These are phyloP conservation scores for Empis livida DNA, from an alignment of 2,888 invertebrate genomes.

Conservation along the genomic window DNA sequence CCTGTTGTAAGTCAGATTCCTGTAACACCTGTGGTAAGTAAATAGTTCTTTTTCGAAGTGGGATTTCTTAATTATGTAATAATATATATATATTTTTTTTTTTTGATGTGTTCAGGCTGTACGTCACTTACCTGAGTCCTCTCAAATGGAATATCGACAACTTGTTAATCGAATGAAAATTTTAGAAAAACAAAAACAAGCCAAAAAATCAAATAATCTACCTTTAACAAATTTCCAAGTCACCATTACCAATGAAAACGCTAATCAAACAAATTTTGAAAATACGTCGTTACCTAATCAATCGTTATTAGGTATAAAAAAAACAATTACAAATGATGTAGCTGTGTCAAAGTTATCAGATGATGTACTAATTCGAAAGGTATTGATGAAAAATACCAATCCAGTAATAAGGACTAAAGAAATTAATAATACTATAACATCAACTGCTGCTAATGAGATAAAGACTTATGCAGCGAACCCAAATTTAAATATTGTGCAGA, in stretches of 20 bases:
- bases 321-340: neutral
- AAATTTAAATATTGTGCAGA: neutral
- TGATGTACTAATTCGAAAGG: constrained; percentile 7
- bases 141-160: constrained; percentile 31
- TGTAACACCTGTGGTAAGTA: constrained; percentile 25
- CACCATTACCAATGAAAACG: neutral
- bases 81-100: constrained; percentile 2
- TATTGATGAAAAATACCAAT: constrained; percentile 11
- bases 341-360: neutral
- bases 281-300: neutral
- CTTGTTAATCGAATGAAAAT: constrained; percentile 31
- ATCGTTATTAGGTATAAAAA: neutral
- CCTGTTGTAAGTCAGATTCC: constrained; percentile 6
- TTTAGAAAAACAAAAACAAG: constrained; percentile 26
- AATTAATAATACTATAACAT: neutral
- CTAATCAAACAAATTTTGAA: neutral
- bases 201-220: constrained; percentile 5
- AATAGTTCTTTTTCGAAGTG: neutral
- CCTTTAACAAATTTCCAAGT: neutral
- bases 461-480: neutral
- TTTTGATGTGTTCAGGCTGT: constrained; percentile 24
- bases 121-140: constrained; percentile 30
- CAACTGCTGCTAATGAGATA: neutral
- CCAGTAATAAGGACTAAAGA: constrained; percentile 2
- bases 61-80: too few relatives aligned